Evolutionary conservation across 2,888 invertebrate genomes (phyloP).

Genomic region (Tipula unca): DNA sequence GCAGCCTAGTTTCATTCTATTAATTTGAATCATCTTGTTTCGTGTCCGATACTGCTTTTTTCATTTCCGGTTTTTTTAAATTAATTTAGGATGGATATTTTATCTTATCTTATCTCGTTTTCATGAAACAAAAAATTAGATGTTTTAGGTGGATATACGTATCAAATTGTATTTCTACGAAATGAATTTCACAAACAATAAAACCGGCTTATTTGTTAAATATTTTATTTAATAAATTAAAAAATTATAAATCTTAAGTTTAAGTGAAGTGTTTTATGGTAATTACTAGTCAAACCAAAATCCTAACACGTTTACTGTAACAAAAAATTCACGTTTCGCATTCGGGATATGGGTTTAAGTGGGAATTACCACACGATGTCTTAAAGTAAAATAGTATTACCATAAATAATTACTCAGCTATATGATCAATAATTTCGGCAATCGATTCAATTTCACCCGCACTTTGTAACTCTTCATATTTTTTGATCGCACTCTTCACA

Average conservation of each 20-base stretch:
- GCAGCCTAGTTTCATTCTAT: too few relatives aligned
- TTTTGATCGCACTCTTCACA: conserved; percentile 48
- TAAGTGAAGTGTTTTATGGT: background rate
- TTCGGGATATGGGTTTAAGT: background rate
- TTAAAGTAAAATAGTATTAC: background rate
- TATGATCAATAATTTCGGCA: background rate
- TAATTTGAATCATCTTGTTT: too few relatives aligned
- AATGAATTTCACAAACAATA: background rate
- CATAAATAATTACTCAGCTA: background rate
- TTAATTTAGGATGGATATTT: too few relatives aligned
- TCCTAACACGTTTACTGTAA: background rate
- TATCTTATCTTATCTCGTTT: too few relatives aligned
- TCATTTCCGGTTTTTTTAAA: too few relatives aligned
- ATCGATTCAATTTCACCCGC: conserved; percentile 23
- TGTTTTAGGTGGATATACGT: too few relatives aligned
- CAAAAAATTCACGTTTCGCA: background rate
- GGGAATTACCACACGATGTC: background rate
- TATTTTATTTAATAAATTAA: background rate
- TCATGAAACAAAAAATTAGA: too few relatives aligned
- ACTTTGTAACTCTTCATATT: conserved; percentile 42
- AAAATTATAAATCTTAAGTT: background rate
- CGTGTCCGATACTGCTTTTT: too few relatives aligned
- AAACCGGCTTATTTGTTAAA: background rate
- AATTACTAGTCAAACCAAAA: background rate
- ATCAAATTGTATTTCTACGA: too few relatives aligned